Percentiles rank a stretch among this genome's conserved stretches.
Evolutionary conservation across 2,113 vertebrate species (phyloP).

Genomic region (Nyctibius bracteatus): DNA sequence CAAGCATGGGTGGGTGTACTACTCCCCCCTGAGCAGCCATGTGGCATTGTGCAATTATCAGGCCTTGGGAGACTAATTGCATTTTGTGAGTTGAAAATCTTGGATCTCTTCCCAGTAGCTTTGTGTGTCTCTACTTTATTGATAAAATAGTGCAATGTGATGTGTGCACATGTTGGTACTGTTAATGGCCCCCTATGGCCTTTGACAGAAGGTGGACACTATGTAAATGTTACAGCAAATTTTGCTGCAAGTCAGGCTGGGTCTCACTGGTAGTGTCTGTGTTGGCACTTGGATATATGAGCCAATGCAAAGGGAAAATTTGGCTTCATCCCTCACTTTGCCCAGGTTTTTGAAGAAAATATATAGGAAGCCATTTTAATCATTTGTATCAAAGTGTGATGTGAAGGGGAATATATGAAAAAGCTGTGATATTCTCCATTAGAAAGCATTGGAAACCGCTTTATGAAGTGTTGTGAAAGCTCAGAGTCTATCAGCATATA

Average conservation of each 20-base stretch:
- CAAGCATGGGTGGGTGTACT: background rate
- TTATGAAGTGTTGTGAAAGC: background rate
- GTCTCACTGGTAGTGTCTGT: background rate
- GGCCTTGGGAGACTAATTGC: background rate
- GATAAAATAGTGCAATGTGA: background rate
- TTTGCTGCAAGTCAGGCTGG: background rate
- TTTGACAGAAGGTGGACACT: background rate
- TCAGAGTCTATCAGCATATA: background rate
- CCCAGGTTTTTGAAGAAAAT: background rate
- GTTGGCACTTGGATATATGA: background rate
- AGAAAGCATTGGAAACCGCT: background rate
- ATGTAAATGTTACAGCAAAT: background rate
- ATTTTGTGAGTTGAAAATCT: background rate
- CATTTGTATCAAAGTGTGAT: background rate
- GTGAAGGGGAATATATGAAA: background rate
- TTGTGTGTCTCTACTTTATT: background rate
- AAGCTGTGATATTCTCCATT: background rate
- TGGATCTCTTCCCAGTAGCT: background rate
- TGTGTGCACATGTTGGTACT: background rate
- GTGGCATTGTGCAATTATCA: background rate
- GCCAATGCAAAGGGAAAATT: background rate
- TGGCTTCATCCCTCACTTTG: background rate
- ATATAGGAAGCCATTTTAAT: background rate
- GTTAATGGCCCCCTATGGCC: background rate
- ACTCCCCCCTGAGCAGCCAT: background rate